Evolutionary conservation across 1,140 invertebrate species (phyloP).

Genomic region (Bombus cullumanus): DNA sequence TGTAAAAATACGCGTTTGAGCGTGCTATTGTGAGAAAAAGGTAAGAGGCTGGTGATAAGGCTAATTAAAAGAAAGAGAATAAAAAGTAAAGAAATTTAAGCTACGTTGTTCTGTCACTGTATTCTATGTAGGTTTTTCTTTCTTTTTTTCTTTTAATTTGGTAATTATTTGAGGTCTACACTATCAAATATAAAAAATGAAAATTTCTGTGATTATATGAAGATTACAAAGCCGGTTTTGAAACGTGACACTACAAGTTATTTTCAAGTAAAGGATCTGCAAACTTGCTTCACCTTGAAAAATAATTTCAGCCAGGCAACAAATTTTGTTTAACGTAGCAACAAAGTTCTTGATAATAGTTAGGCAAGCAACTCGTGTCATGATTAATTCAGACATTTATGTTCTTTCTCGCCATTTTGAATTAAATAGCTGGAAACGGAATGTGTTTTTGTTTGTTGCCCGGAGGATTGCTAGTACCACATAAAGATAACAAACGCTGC

Average conservation of each 20-base stretch:
- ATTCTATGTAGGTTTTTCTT: no score
- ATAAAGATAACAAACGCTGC: constrained; percentile 57
- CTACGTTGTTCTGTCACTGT: no score
- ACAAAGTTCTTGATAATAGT: constrained; percentile 27
- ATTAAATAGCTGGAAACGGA: constrained; percentile 49
- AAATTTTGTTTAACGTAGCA: constrained; percentile 6
- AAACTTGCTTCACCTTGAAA: not conserved
- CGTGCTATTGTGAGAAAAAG: not conserved
- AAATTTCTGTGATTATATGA: not conserved
- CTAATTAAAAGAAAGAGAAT: not conserved
- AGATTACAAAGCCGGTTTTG: not conserved
- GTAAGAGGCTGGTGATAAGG: not conserved
- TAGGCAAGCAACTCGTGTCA: not conserved
- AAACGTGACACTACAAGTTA: fast-evolving
- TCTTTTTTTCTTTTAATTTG: no score
- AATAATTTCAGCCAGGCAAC: constrained; percentile 10
- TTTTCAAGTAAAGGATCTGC: no score
- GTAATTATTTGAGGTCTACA: not conserved
- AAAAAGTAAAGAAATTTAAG: not conserved
- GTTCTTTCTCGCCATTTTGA: constrained; percentile 42
- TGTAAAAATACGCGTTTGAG: not conserved
- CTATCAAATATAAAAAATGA: not conserved
- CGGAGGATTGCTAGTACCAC: constrained; percentile 20
- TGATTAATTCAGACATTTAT: constrained; percentile 49
- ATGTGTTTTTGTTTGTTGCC: constrained; percentile 49